Percentiles rank a stretch among this genome's conserved stretches.
phyloP scores from a whole-genome alignment of 1,140 invertebrate species.

The Drosophila saltans region DNA sequence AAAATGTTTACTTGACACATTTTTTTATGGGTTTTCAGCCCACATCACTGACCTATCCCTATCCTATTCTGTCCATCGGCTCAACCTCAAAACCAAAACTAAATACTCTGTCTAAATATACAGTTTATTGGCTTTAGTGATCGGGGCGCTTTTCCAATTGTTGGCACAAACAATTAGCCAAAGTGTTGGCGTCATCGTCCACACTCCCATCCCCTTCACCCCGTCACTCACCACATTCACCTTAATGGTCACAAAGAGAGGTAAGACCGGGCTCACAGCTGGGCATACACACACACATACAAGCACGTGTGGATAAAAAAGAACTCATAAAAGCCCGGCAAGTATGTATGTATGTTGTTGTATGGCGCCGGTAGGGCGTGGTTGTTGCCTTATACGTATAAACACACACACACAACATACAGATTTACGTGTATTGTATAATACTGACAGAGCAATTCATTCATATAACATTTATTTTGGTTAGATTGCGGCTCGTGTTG shows the following conservation, averaged over 20 bases:
- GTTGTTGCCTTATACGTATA: conserved; percentile 37
- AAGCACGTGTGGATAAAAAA: conserved; percentile 13
- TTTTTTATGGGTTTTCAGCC: not conserved
- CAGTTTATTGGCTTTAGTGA: conserved; percentile 34
- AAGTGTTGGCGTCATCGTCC: conserved; percentile 53
- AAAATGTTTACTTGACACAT: conserved; percentile 1
- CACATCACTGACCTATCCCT: conserved; percentile 17
- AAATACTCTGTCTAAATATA: conserved; percentile 29
- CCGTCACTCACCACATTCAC: not conserved
- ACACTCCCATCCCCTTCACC: not conserved
- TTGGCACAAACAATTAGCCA: conserved; percentile 73
- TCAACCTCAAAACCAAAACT: conserved; percentile 6
- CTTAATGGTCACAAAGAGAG: not conserved
- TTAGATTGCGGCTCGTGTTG: conserved; percentile 51
- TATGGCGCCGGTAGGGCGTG: conserved; percentile 51
- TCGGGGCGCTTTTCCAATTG: conserved; percentile 24
- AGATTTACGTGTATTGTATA: conserved; percentile 1
- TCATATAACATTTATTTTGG: conserved; percentile 54
- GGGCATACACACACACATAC: conserved; percentile 38
- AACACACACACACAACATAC: conserved; percentile 23
- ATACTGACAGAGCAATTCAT: conserved; percentile 58
- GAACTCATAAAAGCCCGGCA: conserved; percentile 52
- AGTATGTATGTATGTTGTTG: conserved; percentile 31
- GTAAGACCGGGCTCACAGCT: conserved; percentile 15
- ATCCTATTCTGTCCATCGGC: too few relatives aligned